These are phyloP conservation scores for Litoditis marina DNA, from an alignment of 2,888 invertebrate species.

Conservation along the genomic window DNA sequence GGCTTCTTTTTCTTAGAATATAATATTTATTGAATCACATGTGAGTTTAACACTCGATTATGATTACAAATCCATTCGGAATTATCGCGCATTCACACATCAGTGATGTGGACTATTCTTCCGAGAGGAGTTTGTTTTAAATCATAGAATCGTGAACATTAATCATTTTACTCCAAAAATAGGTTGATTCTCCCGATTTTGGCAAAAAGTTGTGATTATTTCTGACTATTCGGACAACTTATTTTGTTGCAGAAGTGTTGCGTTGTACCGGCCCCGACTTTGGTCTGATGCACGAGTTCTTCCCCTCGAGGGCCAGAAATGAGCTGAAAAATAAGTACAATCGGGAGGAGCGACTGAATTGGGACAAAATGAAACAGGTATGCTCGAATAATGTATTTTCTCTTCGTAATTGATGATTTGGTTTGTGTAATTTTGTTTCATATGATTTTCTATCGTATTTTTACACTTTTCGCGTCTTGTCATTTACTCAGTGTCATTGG, in stretches of 20 bases:
- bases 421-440: background rate
- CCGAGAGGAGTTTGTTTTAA: too few species aligned
- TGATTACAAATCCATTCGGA: too few species aligned
- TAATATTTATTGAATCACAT: too few species aligned
- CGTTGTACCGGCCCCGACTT: conserved; percentile 57
- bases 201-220: too few species aligned
- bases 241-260: conserved; percentile 41
- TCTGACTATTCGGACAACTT: too few species aligned
- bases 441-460: background rate
- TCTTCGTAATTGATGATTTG: background rate
- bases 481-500: background rate
- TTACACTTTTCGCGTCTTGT: background rate
- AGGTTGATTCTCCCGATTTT: too few species aligned
- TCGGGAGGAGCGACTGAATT: conserved; percentile 50
- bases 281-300: conserved; percentile 57
- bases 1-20: too few species aligned
- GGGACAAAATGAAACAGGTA: conserved; percentile 32
- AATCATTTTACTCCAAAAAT: too few species aligned
- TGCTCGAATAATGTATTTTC: background rate
- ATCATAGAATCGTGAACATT: too few species aligned
- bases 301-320: conserved; percentile 47
- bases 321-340: conserved; percentile 59
- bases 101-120: too few species aligned
- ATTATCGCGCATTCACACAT: too few species aligned
- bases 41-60: too few species aligned